Evolutionary conservation across 2,113 vertebrate genomes (phyloP).

Genomic region (Dolichallabes microphthalmus): DNA sequence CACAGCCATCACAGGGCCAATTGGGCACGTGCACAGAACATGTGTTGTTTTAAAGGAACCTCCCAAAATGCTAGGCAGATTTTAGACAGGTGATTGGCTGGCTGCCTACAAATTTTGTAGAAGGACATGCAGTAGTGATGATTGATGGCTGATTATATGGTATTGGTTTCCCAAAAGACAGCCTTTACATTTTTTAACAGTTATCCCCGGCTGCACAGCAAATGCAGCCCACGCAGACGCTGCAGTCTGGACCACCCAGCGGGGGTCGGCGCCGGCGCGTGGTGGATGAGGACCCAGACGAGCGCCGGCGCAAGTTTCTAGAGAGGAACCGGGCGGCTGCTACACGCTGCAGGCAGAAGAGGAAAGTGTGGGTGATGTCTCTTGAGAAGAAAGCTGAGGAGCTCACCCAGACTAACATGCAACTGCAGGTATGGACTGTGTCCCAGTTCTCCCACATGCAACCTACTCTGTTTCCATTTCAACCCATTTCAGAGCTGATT

Average conservation of each 20-base stretch:
- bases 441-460: background rate
- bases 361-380: conserved; percentile 99
- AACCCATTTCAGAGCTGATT: background rate
- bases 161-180: background rate
- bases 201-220: conserved; percentile 94
- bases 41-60: conserved; percentile 71
- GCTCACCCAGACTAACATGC: conserved; percentile 99
- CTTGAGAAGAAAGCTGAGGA: conserved; percentile 99
- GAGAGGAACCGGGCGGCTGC: conserved; percentile 96
- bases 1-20: conserved; percentile 25
- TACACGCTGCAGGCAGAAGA: conserved; percentile 97
- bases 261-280: conserved; percentile 91
- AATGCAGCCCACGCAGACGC: conserved; percentile 94
- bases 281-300: conserved; percentile 94
- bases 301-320: conserved; percentile 95
- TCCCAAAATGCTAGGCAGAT: conserved; percentile 56
- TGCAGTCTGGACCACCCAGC: conserved; percentile 88
- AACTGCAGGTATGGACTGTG: conserved; percentile 86
- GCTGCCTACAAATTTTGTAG: conserved; percentile 48
- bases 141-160: conserved; percentile 6
- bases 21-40: conserved; percentile 56
- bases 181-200: conserved; percentile 64
- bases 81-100: conserved; percentile 61
- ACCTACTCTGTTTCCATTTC: background rate
- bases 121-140: background rate